Base-by-base conservation (phyloP, 1,140 invertebrate genomes). In the Drosophila mojavensis region DNA sequence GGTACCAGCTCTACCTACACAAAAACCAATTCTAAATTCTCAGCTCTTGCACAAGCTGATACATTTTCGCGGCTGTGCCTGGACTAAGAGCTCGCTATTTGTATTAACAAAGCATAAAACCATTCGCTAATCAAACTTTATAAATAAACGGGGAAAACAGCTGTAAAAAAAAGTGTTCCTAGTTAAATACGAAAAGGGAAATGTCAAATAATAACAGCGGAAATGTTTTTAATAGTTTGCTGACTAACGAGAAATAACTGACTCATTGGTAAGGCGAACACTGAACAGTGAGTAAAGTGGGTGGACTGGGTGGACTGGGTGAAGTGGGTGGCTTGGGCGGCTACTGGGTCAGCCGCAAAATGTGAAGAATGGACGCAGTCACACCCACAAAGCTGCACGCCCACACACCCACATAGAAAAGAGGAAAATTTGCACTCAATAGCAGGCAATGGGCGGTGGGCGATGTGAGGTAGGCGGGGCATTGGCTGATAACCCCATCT, bases 211-310 rank as follows among this genome's bases (percentile, higher is more conserved):
- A 36, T 26, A 20, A 20, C 55, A 50, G 28, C 33, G 72, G 60
- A 75, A 70, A 70, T 63, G 47, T 48, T 50, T 17, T 20, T 63
- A 75, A 70, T 50, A 70, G 71, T 50, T 62, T 33, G 70, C 50
- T 53, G 36, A 39, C 63, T 60, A 58, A 65, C 51, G 20, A 13
- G 36, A 53, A 63, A 26, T 66, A 59, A 73, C 48, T 60, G 55
- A 64, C 60, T 56, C 61, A 39, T 41, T 51, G 61, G 56, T 33
- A 55, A n/a, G 11, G 41, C 13, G 50, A 6, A 30, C 28, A 30
- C 2, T 30, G 28, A 4, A 6, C 6, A 20, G 11, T 11, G 20
- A 1, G 20, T 24, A 24, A 2, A 39, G n/a, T 33, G 24, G 7
- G 43, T 47, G 50, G 13, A 17, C 17, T 33, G 24, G 7, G 43